phyloP scores from a whole-genome alignment of 2,113 vertebrate genomes.

The Taurulus bubalis region DNA sequence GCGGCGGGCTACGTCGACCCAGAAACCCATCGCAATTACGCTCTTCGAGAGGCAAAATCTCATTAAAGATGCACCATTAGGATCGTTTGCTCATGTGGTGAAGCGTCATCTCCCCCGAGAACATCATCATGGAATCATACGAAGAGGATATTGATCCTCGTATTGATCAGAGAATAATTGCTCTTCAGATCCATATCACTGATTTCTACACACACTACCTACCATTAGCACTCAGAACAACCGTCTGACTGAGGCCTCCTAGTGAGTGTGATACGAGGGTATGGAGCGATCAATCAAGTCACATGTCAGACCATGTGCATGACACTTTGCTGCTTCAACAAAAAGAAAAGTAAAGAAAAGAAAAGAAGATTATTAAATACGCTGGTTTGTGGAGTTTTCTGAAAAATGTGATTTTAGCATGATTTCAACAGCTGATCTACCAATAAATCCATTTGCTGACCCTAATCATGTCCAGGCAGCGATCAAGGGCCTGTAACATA shows the following conservation, averaged over 20 bases:
- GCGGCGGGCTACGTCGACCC: conserved; percentile 6
- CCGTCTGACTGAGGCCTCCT: background rate
- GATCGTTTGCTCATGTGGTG: conserved; percentile 10
- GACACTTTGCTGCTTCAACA: background rate
- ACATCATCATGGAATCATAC: background rate
- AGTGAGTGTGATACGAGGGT: background rate
- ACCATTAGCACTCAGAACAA: background rate
- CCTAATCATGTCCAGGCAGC: background rate
- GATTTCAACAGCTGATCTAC: background rate
- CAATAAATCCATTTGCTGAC: background rate
- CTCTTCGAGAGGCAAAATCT: background rate
- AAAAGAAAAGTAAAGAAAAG: background rate
- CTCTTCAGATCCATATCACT: background rate
- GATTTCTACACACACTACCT: background rate
- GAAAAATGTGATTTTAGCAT: background rate
- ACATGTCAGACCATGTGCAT: background rate
- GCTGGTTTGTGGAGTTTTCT: background rate
- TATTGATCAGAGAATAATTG: conserved; percentile 15
- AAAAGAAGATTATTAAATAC: background rate
- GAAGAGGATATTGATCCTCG: conserved; percentile 15
- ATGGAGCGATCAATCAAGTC: background rate
- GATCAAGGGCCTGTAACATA: background rate
- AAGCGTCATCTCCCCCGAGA: background rate
- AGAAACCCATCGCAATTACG: conserved; percentile 21
- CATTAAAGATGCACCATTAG: conserved; percentile 2